phyloP scores from a whole-genome alignment of 2,797 vertebrate genomes.

The Eleutherodactylus coqui region DNA sequence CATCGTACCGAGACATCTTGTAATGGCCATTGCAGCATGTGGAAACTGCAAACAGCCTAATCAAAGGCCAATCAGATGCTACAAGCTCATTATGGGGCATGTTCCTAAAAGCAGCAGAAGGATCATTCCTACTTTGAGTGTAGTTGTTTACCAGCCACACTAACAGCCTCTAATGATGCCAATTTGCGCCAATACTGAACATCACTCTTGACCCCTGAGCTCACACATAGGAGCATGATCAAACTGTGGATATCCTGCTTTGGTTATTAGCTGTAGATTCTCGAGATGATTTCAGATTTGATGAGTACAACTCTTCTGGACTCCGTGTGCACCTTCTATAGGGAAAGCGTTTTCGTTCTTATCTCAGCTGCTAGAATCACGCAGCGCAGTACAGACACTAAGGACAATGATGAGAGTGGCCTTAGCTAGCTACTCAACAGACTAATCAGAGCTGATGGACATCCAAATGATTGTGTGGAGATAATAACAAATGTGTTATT shows the following conservation, averaged over 20 bases:
- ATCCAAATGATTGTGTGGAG: background rate
- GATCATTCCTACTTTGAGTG: background rate
- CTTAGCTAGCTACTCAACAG: background rate
- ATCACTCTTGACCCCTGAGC: constrained; percentile 1
- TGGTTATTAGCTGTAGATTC: background rate
- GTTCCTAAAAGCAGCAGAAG: background rate
- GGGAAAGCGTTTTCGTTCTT: background rate
- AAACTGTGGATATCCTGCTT: background rate
- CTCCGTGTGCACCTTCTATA: background rate
- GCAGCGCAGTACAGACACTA: background rate
- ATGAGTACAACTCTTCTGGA: background rate
- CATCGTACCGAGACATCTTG: background rate
- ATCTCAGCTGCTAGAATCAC: background rate
- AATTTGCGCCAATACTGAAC: background rate
- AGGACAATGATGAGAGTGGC: background rate
- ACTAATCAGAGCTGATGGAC: background rate
- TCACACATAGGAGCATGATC: background rate
- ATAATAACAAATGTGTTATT: background rate
- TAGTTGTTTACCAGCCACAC: background rate
- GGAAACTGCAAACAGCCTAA: constrained; percentile 2
- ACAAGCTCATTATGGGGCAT: background rate
- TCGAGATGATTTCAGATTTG: background rate
- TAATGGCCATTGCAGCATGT: background rate
- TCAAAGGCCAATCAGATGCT: background rate
- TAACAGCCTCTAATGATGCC: constrained; percentile 11